These are phyloP conservation scores for Serrognathus titanus DNA, from an alignment of 2,888 invertebrate species.

Conservation along the genomic window DNA sequence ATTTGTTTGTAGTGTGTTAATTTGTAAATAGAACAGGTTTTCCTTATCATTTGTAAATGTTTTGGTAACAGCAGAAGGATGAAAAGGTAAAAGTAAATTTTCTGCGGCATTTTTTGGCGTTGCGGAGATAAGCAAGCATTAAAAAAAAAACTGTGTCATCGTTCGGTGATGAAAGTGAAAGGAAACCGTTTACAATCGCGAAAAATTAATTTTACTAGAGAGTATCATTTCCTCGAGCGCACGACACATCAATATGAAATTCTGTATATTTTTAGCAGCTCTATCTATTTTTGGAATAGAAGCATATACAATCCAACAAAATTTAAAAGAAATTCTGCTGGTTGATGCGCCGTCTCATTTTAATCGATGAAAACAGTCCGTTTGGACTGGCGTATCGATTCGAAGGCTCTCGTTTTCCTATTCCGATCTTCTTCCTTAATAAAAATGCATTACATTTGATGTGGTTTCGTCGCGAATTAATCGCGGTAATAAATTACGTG, in stretches of 20 bases:
- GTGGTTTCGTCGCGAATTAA: neutral
- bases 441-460: too few relatives aligned
- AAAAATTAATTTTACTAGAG: constrained; percentile 4
- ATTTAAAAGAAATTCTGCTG: constrained; percentile 23
- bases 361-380: neutral
- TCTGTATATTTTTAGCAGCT: constrained; percentile 35
- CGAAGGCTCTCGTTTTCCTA: too few relatives aligned
- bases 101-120: too few relatives aligned
- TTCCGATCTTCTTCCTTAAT: too few relatives aligned
- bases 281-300: constrained; percentile 35
- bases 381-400: too few relatives aligned
- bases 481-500: neutral
- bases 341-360: constrained; percentile 1
- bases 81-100: too few relatives aligned
- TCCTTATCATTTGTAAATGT: too few relatives aligned
- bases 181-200: neutral
- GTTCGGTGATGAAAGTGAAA: neutral
- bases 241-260: constrained; percentile 34
- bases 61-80: too few relatives aligned
- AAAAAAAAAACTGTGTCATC: too few relatives aligned
- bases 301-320: constrained; percentile 35
- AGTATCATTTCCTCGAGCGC: constrained; percentile 25
- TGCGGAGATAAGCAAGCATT: neutral
- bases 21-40: too few relatives aligned
- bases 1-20: too few relatives aligned